These are phyloP conservation scores for Callocephalon fimbriatum DNA, from an alignment of 2,113 vertebrate genomes.

Conservation along the genomic window DNA sequence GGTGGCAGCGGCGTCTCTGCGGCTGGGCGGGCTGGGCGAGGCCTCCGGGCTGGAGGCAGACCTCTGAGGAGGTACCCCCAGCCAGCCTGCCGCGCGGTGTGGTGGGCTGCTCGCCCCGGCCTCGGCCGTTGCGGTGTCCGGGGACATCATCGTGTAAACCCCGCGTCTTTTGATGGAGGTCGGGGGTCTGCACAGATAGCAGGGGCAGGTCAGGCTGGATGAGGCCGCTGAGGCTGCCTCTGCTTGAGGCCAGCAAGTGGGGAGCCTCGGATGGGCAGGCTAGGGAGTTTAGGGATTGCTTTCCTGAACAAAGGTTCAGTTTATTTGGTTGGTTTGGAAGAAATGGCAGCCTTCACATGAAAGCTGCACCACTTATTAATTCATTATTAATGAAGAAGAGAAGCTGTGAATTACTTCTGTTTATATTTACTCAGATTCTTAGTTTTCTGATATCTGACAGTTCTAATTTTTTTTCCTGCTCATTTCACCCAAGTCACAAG, in stretches of 20 bases:
- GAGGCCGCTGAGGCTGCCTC: background rate
- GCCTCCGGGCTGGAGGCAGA: rapidly evolving
- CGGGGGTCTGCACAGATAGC: background rate
- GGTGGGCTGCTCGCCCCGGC: too few relatives aligned
- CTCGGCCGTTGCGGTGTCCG: background rate
- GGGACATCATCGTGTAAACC: background rate
- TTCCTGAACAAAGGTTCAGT: rapidly evolving
- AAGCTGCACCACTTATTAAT: background rate
- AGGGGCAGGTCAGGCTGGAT: background rate
- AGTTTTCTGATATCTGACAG: background rate
- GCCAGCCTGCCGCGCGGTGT: rapidly evolving
- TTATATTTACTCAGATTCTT: rapidly evolving
- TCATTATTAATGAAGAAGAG: background rate
- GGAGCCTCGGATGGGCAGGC: rapidly evolving
- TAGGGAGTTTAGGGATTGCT: rapidly evolving
- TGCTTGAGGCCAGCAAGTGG: background rate
- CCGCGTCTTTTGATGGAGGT: rapidly evolving
- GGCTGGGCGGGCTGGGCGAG: background rate
- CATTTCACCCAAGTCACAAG: rapidly evolving
- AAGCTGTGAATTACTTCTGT: background rate
- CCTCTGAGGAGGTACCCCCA: rapidly evolving
- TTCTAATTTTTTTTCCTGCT: background rate
- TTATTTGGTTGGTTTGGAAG: background rate
- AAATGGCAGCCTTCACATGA: rapidly evolving
- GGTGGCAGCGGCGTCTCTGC: background rate